phyloP scores from a whole-genome alignment of 1,140 invertebrate species.

The Anoplolepis gracilipes region DNA sequence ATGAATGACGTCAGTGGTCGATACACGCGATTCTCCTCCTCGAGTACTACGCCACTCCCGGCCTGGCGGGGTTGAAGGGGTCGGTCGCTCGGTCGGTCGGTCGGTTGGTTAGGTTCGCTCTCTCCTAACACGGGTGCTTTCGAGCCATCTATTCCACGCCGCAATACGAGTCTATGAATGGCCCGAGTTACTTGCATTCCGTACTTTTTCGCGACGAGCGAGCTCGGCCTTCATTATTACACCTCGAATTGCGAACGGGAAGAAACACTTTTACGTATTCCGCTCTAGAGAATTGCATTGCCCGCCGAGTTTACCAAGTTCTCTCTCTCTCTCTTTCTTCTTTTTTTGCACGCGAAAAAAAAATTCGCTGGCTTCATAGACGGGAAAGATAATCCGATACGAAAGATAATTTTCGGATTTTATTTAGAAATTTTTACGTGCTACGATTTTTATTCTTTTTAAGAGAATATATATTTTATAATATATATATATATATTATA shows the following conservation, averaged over 20 bases:
- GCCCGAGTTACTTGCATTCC: constrained; percentile 70
- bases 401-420: constrained; percentile 5
- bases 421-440: constrained; percentile 15
- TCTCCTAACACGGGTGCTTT: constrained; percentile 56
- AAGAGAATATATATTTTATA: background rate
- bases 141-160: constrained; percentile 67
- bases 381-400: background rate
- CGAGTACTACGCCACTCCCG: constrained; percentile 76
- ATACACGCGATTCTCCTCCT: constrained; percentile 77
- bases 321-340: background rate
- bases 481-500: background rate
- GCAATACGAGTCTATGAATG: constrained; percentile 74
- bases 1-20: constrained; percentile 81
- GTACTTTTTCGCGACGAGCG: constrained; percentile 66
- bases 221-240: constrained; percentile 71
- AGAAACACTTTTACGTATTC: constrained; percentile 52
- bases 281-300: background rate
- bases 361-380: background rate
- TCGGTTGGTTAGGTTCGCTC: constrained; percentile 28
- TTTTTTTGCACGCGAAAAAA: background rate
- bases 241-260: constrained; percentile 57
- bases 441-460: constrained; percentile 13
- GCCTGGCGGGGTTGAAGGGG: background rate
- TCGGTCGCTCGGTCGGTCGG: constrained; percentile 29
- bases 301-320: background rate